Base-by-base conservation (phyloP, 2,888 invertebrate genomes). In the Tachina grossa region DNA sequence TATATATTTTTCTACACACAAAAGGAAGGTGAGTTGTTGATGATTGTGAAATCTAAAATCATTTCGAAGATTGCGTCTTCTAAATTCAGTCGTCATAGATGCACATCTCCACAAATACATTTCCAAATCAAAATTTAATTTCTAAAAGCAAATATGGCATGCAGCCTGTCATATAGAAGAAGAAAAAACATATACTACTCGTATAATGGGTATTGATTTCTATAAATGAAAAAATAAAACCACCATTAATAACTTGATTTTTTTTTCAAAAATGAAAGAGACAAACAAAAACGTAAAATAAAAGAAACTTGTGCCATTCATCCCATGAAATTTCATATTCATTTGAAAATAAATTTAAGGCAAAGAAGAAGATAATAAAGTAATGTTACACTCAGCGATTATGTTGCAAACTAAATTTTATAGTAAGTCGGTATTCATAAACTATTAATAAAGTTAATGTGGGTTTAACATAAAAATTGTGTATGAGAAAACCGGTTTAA, bases 161-260 rank as follows among this genome's bases (percentile, higher is more conserved):
- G 11, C 5, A 51, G 16, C n/a, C 61, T 19, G 3, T 1, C 11
- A 14, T 39, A 66, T 39, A 65, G 16, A 47, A 22, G 0, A 11
- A 41, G 0, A 13, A 19, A 57, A 63, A 65, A 39, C 57, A 31
- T 3, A 31, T 31, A 55, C 49, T 65, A 2, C 0, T 3, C 2
- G 3, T 3, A 31, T 57, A 59, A 66, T 74, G 66, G 66, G 51
- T 72, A 74, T 80, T 59, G 81, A 51, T 74, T 80, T 72, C 31
- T 57, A 14, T 9, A 31, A 72, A 55, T 0, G 53, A 11, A 72
- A 72, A 22, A 53, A 47, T 55, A 53, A 59, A n/a, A n/a, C n/a
- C n/a, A 31, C 31, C 51, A 63, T 31, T 79, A 63, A 78, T 69
- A 69, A 61, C 43, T 61, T 78, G 31, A 14, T 16, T 41, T 51